phyloP scores from a whole-genome alignment of 1,140 invertebrate genomes.

The Zaprionus lachaisei region DNA sequence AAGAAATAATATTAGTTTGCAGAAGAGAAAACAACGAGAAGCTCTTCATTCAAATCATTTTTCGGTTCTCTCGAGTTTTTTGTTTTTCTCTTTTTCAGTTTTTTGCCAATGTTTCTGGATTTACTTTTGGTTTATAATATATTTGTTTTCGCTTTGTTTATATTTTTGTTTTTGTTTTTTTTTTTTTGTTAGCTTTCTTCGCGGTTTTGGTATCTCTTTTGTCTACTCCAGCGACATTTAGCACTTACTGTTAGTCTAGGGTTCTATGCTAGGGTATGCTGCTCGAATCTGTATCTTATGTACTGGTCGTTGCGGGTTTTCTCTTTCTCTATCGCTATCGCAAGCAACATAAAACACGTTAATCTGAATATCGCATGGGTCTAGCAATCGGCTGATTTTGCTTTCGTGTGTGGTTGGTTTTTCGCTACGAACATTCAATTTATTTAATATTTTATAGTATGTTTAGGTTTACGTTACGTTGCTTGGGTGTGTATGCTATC shows the following conservation, averaged over 20 bases:
- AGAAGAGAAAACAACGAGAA: constrained; percentile 24
- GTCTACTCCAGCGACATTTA: constrained; percentile 56
- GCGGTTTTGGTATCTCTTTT: constrained; percentile 67
- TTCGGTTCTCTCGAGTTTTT: constrained; percentile 18
- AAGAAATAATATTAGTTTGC: constrained; percentile 47
- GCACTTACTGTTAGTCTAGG: constrained; percentile 46
- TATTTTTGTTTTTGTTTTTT: constrained; percentile 31
- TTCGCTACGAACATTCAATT: constrained; percentile 78
- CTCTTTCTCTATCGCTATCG: neutral
- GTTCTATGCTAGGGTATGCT: constrained; percentile 35
- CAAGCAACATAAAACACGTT: constrained; percentile 47
- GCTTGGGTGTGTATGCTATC: constrained; percentile 52
- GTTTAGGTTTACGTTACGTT: constrained; percentile 41
- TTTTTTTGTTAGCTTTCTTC: constrained; percentile 43
- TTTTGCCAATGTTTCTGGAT: constrained; percentile 38
- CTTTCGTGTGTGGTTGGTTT: constrained; percentile 30
- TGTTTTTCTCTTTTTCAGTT: constrained; percentile 21
- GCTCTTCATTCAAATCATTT: neutral
- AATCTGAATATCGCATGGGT: constrained; percentile 52
- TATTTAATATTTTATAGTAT: constrained; percentile 52
- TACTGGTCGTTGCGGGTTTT: constrained; percentile 21
- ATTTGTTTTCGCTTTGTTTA: constrained; percentile 25
- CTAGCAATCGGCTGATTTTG: constrained; percentile 26
- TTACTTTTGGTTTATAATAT: constrained; percentile 40
- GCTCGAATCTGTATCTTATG: constrained; percentile 22